phyloP scores from a whole-genome alignment of 2,113 vertebrate species.

The Uria lomvia region DNA sequence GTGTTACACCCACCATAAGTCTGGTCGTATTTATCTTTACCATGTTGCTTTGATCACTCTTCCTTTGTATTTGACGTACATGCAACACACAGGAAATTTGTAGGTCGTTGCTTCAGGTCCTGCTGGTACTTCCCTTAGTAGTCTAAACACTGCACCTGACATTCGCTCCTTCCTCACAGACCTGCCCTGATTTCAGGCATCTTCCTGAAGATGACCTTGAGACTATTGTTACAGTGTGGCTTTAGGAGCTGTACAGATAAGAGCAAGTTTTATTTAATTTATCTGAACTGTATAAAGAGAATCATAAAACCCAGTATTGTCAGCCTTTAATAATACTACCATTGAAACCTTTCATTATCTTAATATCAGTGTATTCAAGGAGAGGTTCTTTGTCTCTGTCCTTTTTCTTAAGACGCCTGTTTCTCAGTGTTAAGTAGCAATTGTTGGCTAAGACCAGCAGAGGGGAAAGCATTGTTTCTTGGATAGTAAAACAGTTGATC shows the following conservation, averaged over 20 bases:
- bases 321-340: conserved; percentile 48
- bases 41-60: not conserved
- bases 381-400: conserved; percentile 56
- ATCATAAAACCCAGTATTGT: conserved; percentile 22
- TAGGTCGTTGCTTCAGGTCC: not conserved
- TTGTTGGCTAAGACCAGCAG: conserved; percentile 6
- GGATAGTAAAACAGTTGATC: not conserved
- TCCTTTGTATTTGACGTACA: not conserved
- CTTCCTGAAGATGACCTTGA: not conserved
- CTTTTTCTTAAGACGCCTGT: conserved; percentile 10
- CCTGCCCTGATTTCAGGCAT: not conserved
- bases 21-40: not conserved
- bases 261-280: conserved; percentile 60
- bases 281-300: conserved; percentile 49
- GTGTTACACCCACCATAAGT: not conserved
- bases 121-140: not conserved
- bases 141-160: not conserved
- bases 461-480: not conserved
- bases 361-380: conserved; percentile 46
- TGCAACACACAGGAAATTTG: conserved; percentile 2
- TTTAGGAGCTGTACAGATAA: conserved; percentile 46
- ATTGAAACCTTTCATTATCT: conserved; percentile 65
- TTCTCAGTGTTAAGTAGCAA: conserved; percentile 54
- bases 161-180: not conserved
- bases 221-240: not conserved